phyloP scores from a whole-genome alignment of 2,888 invertebrate species.

The Metacarcinus magister region DNA sequence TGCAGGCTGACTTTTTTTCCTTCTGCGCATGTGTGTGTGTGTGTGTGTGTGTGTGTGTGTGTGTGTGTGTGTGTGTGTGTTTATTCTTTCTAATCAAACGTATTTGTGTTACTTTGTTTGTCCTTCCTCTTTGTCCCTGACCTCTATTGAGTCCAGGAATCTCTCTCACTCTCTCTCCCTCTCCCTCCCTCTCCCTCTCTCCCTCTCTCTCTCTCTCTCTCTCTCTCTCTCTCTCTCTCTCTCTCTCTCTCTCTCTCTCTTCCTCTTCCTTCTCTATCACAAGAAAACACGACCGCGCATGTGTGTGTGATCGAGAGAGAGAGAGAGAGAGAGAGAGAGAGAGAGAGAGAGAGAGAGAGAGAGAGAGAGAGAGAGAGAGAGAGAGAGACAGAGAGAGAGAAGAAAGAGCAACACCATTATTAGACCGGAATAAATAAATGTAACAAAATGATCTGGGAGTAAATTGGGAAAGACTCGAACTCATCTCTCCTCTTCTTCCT shows the following conservation, averaged over 20 bases:
- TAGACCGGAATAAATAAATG: background rate
- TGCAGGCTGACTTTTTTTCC: too few relatives aligned
- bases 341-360: background rate
- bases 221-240: background rate
- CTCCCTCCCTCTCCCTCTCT: background rate
- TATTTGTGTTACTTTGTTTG: too few relatives aligned
- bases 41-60: too few relatives aligned
- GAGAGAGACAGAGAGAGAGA: background rate
- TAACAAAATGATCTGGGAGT: background rate
- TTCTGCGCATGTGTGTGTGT: too few relatives aligned
- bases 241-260: background rate
- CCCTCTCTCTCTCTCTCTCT: constrained; percentile 50
- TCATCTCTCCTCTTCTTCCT: too few relatives aligned
- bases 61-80: too few relatives aligned
- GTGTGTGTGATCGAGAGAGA: background rate
- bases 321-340: constrained; percentile 39
- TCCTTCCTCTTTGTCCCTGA: too few relatives aligned
- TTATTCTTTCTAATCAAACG: too few relatives aligned
- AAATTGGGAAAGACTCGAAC: too few relatives aligned
- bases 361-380: background rate
- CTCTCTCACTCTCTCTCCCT: background rate
- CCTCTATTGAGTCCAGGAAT: too few relatives aligned
- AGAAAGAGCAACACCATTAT: background rate
- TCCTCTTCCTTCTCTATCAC: background rate
- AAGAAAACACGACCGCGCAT: too few relatives aligned